These are phyloP conservation scores for Acipenser oxyrinchus DNA, from an alignment of 2,797 vertebrate genomes.

Conservation along the genomic window DNA sequence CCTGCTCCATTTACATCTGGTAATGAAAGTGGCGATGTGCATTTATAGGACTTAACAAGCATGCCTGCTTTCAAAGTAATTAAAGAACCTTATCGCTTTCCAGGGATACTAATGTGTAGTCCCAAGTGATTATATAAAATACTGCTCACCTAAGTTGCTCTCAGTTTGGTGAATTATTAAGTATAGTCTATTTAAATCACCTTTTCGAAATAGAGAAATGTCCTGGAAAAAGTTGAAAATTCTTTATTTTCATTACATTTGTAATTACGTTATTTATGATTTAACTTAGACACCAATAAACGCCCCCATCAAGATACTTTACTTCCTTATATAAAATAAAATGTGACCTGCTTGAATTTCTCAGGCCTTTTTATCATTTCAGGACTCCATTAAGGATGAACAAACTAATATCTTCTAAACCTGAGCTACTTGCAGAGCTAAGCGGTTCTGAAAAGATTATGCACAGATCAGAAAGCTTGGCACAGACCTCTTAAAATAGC, in stretches of 20 bases:
- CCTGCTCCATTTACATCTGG: slow-evolving; percentile 5
- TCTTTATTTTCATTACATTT: no score
- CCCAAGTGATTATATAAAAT: slow-evolving; percentile 11
- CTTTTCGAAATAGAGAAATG: no score
- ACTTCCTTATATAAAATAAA: not conserved
- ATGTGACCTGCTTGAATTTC: not conserved
- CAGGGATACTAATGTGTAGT: slow-evolving; percentile 9
- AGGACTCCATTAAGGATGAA: slow-evolving; percentile 12
- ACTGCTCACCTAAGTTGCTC: no score
- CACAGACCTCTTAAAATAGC: slow-evolving; percentile 16
- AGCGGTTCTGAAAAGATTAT: slow-evolving; percentile 18
- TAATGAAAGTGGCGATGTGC: slow-evolving; percentile 10
- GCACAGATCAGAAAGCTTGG: slow-evolving; percentile 14
- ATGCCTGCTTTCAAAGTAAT: not conserved
- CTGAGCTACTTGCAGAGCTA: slow-evolving; percentile 11
- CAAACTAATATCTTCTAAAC: slow-evolving; percentile 16
- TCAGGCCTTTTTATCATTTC: slow-evolving; percentile 4
- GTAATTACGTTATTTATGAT: no score
- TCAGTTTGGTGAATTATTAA: no score
- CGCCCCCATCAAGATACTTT: no score
- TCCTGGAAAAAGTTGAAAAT: no score
- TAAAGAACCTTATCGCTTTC: slow-evolving; percentile 1
- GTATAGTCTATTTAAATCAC: no score
- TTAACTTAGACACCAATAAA: no score
- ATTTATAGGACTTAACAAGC: slow-evolving; percentile 1